These are phyloP conservation scores for Drosophila imparisetae DNA, from an alignment of 2,888 invertebrate genomes.

Conservation along the genomic window DNA sequence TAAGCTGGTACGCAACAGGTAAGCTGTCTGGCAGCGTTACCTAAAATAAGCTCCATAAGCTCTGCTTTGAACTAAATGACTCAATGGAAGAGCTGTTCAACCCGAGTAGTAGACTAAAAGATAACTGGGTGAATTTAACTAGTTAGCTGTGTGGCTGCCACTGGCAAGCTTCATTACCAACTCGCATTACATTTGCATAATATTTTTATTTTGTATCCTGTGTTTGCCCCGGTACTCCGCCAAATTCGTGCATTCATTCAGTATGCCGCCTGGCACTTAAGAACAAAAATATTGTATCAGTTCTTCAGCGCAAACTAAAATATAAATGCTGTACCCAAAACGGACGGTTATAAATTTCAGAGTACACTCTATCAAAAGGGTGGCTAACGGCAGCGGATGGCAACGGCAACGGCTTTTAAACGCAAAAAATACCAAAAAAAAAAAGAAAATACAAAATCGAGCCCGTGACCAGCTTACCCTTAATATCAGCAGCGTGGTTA, in stretches of 20 bases:
- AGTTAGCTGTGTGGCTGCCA: slow-evolving; percentile 36
- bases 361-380: slow-evolving; percentile 66
- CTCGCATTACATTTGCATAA: slow-evolving; percentile 71
- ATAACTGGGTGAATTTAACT: slow-evolving; percentile 41
- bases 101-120: slow-evolving; percentile 17
- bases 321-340: slow-evolving; percentile 62
- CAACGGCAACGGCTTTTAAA: slow-evolving; percentile 62
- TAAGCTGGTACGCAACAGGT: slow-evolving; percentile 30
- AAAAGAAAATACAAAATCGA: slow-evolving; percentile 7
- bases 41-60: slow-evolving; percentile 30
- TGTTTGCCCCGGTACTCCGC: slow-evolving; percentile 37
- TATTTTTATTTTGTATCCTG: slow-evolving; percentile 50
- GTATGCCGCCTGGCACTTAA: slow-evolving; percentile 31
- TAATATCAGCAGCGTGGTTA: slow-evolving; percentile 36
- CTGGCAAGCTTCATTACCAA: slow-evolving; percentile 24
- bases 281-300: slow-evolving; percentile 78
- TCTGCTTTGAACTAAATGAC: slow-evolving; percentile 14
- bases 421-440: slow-evolving; percentile 61
- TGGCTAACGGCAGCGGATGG: slow-evolving; percentile 14
- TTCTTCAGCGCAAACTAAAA: slow-evolving; percentile 73
- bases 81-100: slow-evolving; percentile 14
- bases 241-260: slow-evolving; percentile 52
- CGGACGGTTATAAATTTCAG: slow-evolving; percentile 70
- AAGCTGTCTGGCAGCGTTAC: slow-evolving; percentile 11
- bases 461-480: slow-evolving; percentile 7